Evolutionary conservation across 1,140 invertebrate species (phyloP).

Genomic region (Papilio polyxenes): DNA sequence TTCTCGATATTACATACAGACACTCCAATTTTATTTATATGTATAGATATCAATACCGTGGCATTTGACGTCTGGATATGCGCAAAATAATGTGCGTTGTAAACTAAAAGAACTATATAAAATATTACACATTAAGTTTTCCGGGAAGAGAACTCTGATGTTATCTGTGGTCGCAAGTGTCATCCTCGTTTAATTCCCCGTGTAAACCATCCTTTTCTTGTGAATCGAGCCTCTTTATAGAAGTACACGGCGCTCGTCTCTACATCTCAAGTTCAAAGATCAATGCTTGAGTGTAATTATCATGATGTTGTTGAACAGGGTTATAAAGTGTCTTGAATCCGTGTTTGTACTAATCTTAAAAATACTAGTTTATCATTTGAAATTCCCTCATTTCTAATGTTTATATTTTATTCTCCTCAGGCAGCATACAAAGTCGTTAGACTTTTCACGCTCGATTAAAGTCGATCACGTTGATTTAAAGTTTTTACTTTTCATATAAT

Average conservation of each 20-base stretch:
- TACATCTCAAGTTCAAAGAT: conserved; percentile 29
- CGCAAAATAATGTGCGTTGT: not conserved
- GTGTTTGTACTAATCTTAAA: not conserved
- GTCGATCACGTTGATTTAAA: too few relatives aligned
- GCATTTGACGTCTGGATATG: not conserved
- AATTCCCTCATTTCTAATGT: not conserved
- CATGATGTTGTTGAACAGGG: conserved; percentile 16
- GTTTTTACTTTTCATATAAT: too few relatives aligned
- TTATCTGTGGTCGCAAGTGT: conserved; percentile 19
- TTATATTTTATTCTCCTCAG: not conserved
- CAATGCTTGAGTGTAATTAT: conserved; percentile 28
- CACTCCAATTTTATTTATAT: too few relatives aligned
- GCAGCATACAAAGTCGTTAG: not conserved
- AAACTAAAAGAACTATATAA: conserved; percentile 1
- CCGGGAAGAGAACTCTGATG: conserved; percentile 11
- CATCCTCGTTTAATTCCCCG: conserved; percentile 33
- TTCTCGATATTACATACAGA: too few relatives aligned
- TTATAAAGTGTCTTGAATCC: conserved; percentile 26
- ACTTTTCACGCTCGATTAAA: too few relatives aligned
- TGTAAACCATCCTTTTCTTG: conserved; percentile 27
- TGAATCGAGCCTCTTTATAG: conserved; percentile 15
- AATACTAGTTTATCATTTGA: not conserved
- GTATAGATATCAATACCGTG: too few relatives aligned
- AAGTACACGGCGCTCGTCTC: conserved; percentile 3
- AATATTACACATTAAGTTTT: conserved; percentile 12